Evolutionary conservation across 2,888 invertebrate genomes (phyloP), one percentile per base, ranked within the genome.

Genomic region (Mythimna loreyi): DNA sequence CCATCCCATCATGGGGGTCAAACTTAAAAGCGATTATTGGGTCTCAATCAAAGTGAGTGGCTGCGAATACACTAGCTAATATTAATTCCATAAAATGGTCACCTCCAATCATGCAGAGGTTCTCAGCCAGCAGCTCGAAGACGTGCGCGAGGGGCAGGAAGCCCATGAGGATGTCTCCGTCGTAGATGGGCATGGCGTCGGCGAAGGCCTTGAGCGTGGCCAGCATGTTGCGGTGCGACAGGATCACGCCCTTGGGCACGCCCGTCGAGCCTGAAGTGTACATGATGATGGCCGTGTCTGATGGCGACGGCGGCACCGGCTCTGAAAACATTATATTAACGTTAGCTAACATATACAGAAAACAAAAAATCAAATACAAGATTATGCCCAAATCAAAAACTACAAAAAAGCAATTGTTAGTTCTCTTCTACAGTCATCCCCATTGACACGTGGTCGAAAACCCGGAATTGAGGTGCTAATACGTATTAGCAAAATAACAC

Each of bases 191-290:
- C 67, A 98, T 97, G 59, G 97, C 97, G 92, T 98, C 98, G 40
- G 97, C 97, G 93, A 98, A 98, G 8, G 97, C 97, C 90, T 97
- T 97, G 88, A 98, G 96, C 30, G 98, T 98, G 47, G 97, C 96
- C 82, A 98, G 96, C 89, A 98, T 97, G 93, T 98, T 98, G 87
- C 97, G 97, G 92, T 98, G 98, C 4, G 98, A 97, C 43, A 98
- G 95, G 25, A 98, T 90, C 19, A 98, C 98, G 86, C 99, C 99
- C 94, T 99, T 99, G 0, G 99, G 99, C 72, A 98, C 97, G 63
- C 99, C 99, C 5, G 99, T 99, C 0, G 99, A 99, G 8, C 99
- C 99, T 84, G 99, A 99, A 3, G 99, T 99, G 96, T 99, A 99
- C 99, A 99, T 99, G 52, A 99, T 98, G 86, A 99, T 98, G 59